These are phyloP conservation scores for Chunga burmeisteri DNA, from an alignment of 2,113 vertebrate genomes.

Conservation along the genomic window DNA sequence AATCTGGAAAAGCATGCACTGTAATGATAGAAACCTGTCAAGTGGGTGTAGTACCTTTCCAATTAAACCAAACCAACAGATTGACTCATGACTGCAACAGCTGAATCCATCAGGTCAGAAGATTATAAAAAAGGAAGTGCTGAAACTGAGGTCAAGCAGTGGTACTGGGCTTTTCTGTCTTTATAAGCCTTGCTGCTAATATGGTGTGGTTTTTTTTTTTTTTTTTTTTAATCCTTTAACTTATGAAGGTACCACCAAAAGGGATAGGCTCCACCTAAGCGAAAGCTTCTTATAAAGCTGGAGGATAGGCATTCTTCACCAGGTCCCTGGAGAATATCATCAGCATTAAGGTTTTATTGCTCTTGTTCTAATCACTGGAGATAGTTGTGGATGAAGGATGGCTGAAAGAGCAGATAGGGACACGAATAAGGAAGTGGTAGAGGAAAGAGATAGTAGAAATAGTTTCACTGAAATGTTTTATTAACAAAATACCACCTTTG, in stretches of 20 bases:
- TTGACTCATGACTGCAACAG: background rate
- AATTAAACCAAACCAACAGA: background rate
- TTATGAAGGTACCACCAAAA: background rate
- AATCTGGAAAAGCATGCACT: background rate
- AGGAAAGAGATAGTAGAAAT: background rate
- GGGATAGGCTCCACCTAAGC: rapidly evolving
- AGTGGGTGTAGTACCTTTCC: background rate
- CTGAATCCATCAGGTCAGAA: background rate
- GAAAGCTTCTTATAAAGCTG: background rate
- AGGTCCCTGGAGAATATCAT: background rate
- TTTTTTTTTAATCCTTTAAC: background rate
- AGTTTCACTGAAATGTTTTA: background rate
- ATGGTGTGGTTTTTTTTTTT: too few species aligned
- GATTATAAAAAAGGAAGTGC: background rate
- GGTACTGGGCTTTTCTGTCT: rapidly evolving
- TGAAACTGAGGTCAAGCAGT: rapidly evolving
- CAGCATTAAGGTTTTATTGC: background rate
- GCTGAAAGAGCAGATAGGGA: rapidly evolving
- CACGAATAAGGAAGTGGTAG: background rate
- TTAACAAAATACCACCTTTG: background rate
- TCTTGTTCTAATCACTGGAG: background rate
- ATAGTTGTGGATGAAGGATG: background rate
- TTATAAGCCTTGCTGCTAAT: rapidly evolving
- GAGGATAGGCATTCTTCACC: background rate
- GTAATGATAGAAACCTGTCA: background rate